Base-by-base conservation (phyloP, 2,797 vertebrate genomes). In the Poeciliopsis infans region DNA sequence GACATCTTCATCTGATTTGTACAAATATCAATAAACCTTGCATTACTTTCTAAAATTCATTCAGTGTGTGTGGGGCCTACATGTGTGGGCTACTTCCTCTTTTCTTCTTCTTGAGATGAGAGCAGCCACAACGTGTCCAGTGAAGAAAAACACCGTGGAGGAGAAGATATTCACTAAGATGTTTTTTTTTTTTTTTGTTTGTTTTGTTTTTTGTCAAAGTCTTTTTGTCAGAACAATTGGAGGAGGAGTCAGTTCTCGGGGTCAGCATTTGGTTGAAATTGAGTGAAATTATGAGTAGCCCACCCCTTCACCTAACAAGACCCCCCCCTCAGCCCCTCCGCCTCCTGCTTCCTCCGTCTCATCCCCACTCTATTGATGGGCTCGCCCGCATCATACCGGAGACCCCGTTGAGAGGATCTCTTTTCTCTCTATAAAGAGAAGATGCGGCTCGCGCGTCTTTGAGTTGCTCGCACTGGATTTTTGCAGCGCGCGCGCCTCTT, bases 371-470 rank as follows among this genome's bases (percentile, higher is more conserved):
- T 83, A 90, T 93, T 91, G 92, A 91, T 88, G 90, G 85, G 81
- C 91, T 94, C 90, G 90, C 90, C 93, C 88, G 93, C 92, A 95
- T 94, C 95, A 95, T 92, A 93, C 92, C 88, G 95, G 95, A 95
- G 94, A 95, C 95, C 91, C 95, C 95, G 94, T 94, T 81, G 96
- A 94, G 94, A 95, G 93, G 94, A 93, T 94, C 93, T 94, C 92
- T 95, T 91, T 95, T 91, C 94, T 90, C 94, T 94, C 94, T 96
- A 96, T 96, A 96, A 96, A 96, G 95, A 93, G 89, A 93, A 92
- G 95, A 95, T 93, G 94, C 94, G 85, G 93, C 93, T 91, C 89
- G 79, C 82, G 85, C 93, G 92, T 92, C 91, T 95, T 83, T 95
- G 95, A 97, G 95, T 95, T 94, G 94, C 88, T 92, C 89, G 91